These are phyloP conservation scores for Poeciliopsis turneri DNA, from an alignment of 2,797 vertebrate genomes.

Conservation along the genomic window DNA sequence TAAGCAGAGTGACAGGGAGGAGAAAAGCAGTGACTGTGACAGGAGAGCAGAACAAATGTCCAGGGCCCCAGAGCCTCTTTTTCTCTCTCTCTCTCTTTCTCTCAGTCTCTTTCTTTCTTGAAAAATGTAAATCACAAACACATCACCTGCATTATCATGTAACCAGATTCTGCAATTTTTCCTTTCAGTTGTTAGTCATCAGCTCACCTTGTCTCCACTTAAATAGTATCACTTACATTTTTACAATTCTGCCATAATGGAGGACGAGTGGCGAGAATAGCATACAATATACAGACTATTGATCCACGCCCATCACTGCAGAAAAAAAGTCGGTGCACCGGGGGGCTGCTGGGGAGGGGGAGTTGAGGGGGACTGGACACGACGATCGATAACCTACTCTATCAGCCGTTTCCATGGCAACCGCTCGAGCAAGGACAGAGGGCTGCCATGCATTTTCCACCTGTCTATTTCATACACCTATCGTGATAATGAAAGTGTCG, in stretches of 20 bases:
- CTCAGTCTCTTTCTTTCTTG: neutral
- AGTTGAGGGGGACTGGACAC: conserved; percentile 79
- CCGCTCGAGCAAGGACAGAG: conserved; percentile 83
- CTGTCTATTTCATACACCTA: conserved; percentile 80
- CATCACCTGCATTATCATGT: conserved; percentile 42
- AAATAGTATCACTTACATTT: conserved; percentile 71
- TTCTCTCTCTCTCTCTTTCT: neutral
- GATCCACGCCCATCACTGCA: conserved; percentile 86
- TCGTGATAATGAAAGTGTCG: conserved; percentile 79
- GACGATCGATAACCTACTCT: conserved; percentile 86
- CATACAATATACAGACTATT: conserved; percentile 86
- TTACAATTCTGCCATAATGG: conserved; percentile 74
- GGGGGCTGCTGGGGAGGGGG: conserved; percentile 48
- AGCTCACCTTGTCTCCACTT: conserved; percentile 31
- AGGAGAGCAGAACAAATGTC: conserved; percentile 43
- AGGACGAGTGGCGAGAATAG: conserved; percentile 80
- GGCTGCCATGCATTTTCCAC: conserved; percentile 83
- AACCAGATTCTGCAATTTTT: conserved; percentile 14
- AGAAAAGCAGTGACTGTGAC: conserved; percentile 43
- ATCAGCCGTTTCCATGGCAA: conserved; percentile 88
- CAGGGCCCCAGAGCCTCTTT: conserved; percentile 12
- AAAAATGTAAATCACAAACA: conserved; percentile 14
- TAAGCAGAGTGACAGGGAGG: conserved; percentile 36
- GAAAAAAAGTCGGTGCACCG: conserved; percentile 82
- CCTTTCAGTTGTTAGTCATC: conserved; percentile 16